Conservation (phyloP, 2,888 invertebrate genomes). For the Palloptera scutellata region DNA sequence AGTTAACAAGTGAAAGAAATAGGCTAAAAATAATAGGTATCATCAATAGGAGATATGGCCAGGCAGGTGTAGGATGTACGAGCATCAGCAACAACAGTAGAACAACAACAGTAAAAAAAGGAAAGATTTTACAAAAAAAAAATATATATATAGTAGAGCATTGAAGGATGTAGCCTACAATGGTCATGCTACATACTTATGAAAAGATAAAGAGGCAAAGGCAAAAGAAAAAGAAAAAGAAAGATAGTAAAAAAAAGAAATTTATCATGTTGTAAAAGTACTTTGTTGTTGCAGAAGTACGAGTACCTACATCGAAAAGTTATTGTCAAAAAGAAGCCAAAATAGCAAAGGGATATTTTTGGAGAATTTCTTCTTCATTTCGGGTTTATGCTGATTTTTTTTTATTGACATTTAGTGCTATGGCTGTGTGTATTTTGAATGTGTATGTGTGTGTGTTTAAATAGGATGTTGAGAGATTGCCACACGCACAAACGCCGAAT, state of each 20-base stretch:
- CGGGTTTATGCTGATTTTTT: not conserved
- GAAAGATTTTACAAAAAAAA: too few species aligned
- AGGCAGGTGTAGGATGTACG: too few species aligned
- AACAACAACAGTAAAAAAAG: too few species aligned
- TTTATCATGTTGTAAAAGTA: not conserved
- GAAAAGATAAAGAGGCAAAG: too few species aligned
- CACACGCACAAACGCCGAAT: not conserved
- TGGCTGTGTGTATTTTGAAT: not conserved
- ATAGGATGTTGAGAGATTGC: not conserved
- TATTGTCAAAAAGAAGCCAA: not conserved
- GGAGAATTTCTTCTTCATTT: not conserved
- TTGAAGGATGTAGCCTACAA: too few species aligned
- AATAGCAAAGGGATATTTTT: not conserved
- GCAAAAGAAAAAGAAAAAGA: not conserved
- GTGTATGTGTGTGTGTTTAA: not conserved
- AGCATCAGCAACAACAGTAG: too few species aligned
- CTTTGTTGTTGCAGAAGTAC: not conserved
- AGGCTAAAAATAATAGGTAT: not conserved
- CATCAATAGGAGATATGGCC: not conserved
- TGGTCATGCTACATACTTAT: too few species aligned
- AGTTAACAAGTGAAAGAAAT: slow-evolving; percentile 8
- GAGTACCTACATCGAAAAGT: not conserved
- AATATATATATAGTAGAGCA: too few species aligned
- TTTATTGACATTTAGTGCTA: not conserved
- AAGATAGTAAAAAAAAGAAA: not conserved